Evolutionary conservation across 2,113 vertebrate genomes (phyloP).

Genomic region (Alectura lathami): DNA sequence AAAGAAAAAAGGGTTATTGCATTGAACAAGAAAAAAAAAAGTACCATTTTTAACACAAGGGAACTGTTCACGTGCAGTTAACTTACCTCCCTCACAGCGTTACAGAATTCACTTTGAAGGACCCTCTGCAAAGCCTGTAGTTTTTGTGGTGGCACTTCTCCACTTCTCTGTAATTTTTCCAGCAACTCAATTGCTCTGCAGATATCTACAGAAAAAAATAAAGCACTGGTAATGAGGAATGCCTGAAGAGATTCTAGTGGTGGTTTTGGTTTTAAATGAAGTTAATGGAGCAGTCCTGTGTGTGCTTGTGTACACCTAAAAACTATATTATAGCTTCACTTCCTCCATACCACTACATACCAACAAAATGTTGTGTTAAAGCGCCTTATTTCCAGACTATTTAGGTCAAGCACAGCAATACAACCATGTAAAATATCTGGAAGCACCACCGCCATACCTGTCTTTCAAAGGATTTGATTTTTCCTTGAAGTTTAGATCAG

Average conservation of each 20-base stretch:
- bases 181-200: constrained; percentile 96
- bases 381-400: neutral
- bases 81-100: constrained; percentile 94
- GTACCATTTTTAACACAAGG: neutral
- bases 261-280: neutral
- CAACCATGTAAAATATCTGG: neutral
- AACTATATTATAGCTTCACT: rapidly evolving
- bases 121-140: constrained; percentile 96
- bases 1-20: neutral
- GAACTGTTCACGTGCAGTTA: neutral
- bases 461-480: neutral
- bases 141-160: constrained; percentile 96
- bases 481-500: neutral
- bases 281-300: neutral
- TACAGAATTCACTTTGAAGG: constrained; percentile 98
- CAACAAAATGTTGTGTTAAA: neutral
- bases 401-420: neutral
- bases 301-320: neutral
- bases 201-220: constrained; percentile 82
- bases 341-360: neutral
- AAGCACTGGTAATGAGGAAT: neutral
- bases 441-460: neutral
- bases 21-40: neutral
- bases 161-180: constrained; percentile 95
- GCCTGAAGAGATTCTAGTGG: neutral